Evolutionary conservation across 2,888 invertebrate genomes (phyloP), one percentile per base, ranked within the genome.

Genomic region (Schrankia costaestrigalis): DNA sequence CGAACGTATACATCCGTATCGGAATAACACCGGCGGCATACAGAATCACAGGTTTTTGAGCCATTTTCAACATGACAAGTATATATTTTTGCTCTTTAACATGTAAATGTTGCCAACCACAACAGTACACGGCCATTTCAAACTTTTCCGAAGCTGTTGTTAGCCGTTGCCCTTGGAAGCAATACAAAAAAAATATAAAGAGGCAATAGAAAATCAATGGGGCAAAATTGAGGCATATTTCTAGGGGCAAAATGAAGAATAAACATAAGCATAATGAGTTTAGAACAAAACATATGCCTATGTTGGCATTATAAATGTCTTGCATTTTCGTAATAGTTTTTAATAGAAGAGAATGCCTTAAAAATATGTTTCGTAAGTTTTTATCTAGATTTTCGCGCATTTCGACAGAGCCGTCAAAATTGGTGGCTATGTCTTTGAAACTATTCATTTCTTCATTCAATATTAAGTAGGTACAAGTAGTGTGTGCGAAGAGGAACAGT

Each of bases 71-170:
- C 46, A 71, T 68, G 6, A 70, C n/a, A 2, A 63, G 31, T 24
- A 73, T 46, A 17, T 46, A 35, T 42, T 44, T 64, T 24, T 53
- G 54, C 8, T 67, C 52, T 31, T 40, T 50, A 1, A 47, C 37
- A 15, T 23, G 27, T 17, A 71, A 57, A n/a, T 57, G 51, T 41
- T 73, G 57, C 73, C 73, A 73, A 10, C 70, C 64, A 28, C 67
- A 66, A 31, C 47, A 49, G 23, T 71, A 72, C 3, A 73, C 56
- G 0, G 63, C 63, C 8, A 40, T 56, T 46, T 69, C 67, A 26
- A 69, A 63, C 29, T 46, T 53, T 35, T 66, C 58, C 8, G 71
- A 52, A 8, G 70, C 69, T 28, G 63, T 66, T 3, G 58, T 63
- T 27, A 73, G 51, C 15, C 59, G 59, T 31, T 72, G 70, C 0